Evolutionary conservation across 2,888 invertebrate genomes (phyloP).

Genomic region (Anagyrus pseudococci): DNA sequence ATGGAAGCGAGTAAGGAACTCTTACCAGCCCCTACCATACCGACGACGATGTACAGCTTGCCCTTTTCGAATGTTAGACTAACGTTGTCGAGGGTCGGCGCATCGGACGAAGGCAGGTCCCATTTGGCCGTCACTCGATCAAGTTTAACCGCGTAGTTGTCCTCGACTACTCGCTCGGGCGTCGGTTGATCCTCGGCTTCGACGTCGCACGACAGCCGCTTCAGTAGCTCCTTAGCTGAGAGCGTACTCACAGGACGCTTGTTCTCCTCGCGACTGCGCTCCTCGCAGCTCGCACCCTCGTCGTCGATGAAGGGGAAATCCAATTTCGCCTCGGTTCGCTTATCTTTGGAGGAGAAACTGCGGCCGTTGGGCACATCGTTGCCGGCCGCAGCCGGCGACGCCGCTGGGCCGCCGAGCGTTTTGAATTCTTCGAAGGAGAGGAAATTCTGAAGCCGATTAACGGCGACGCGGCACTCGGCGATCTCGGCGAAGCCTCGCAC

Average conservation of each 20-base stretch:
- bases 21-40: slow-evolving; percentile 79
- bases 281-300: slow-evolving; percentile 35
- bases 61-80: slow-evolving; percentile 66
- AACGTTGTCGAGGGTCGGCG: slow-evolving; percentile 64
- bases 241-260: slow-evolving; percentile 30
- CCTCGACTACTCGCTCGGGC: not conserved
- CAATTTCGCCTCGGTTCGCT: slow-evolving; percentile 45
- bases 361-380: too few species aligned
- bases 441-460: slow-evolving; percentile 61
- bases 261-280: slow-evolving; percentile 24
- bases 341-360: too few species aligned
- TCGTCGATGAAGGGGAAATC: slow-evolving; percentile 55
- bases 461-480: slow-evolving; percentile 65
- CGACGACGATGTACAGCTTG: slow-evolving; percentile 74
- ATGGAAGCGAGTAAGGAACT: slow-evolving; percentile 73
- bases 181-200: not conserved
- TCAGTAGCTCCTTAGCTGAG: slow-evolving; percentile 33
- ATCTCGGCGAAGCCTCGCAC: slow-evolving; percentile 66
- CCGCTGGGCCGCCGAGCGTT: slow-evolving; percentile 39
- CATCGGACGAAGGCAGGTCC: slow-evolving; percentile 64
- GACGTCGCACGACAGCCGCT: not conserved
- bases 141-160: slow-evolving; percentile 44
- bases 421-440: slow-evolving; percentile 60
- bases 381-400: too few species aligned
- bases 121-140: slow-evolving; percentile 61